Base-by-base conservation (phyloP, 92 coral and sea anemone genomes). In the Porites rus region DNA sequence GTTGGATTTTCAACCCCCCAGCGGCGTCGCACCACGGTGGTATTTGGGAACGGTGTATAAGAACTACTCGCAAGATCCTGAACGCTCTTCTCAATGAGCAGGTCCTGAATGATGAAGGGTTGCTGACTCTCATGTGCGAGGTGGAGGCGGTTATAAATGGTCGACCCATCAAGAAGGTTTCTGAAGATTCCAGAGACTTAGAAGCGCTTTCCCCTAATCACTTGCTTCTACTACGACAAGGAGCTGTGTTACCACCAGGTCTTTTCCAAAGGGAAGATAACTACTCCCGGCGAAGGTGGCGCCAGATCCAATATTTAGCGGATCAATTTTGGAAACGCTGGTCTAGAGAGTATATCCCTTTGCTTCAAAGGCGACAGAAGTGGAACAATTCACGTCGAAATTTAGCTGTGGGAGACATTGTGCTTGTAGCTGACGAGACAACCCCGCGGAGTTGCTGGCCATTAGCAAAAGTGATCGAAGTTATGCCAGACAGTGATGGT, bases 1-100 rank as follows among this genome's bases (percentile, higher is more conserved):
- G 89, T 75, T 92, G 95, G 95, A 75, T 69, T 51, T 92, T 92
- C 66, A 92, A 92, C 28, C 92, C 95, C 28, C 93, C 93, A 28
- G 78, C 90, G 0, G 95, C 84, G 60, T 92, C 90, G 10, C 92
- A 92, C 83, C 92, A 92, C 62, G 92, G 95, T 7, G 87, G 92
- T 51, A 88, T 92, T 21, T 92, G 95, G 95, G 95, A 92, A 53
- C 70, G 88, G 14, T 92, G 92, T 75, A 88, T 92, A 20, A 71
- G 95, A 19, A 92, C 90, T 0, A 82, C 81, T 3, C 80, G 91
- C 9, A 92, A 92, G 65, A 89, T 92, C 19, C 87, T 89, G 92
- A 89, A 74, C 70, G 92, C 95, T 61, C 62, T 92, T 14, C 62
- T 72, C 7, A 85, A 69, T 11, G 88, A 88, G 65, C 92, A 92